phyloP scores from a whole-genome alignment of 2,113 vertebrate species.

The Erythrocercus mccallii region DNA sequence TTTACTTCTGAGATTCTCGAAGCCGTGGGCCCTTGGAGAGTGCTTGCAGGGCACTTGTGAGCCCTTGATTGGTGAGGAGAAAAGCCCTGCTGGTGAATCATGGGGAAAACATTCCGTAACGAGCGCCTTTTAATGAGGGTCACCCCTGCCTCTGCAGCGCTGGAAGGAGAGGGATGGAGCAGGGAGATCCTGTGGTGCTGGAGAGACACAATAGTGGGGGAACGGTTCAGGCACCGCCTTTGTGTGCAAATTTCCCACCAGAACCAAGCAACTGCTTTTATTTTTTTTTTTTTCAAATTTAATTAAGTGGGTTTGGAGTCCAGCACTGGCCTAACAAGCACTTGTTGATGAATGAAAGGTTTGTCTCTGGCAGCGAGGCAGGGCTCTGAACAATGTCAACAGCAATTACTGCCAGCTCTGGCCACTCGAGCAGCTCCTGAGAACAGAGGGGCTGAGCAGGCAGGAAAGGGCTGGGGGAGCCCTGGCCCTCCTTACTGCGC shows the following conservation, averaged over 20 bases:
- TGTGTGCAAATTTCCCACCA: conserved; percentile 99
- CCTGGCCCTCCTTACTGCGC: conserved; percentile 34
- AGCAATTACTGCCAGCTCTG: conserved; percentile 83
- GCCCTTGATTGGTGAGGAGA: conserved; percentile 74
- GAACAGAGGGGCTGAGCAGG: conserved; percentile 58
- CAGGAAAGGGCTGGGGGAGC: neutral
- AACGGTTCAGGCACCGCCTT: conserved; percentile 80
- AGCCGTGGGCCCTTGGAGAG: conserved; percentile 79
- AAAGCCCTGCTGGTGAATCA: conserved; percentile 76
- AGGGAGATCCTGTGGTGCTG: conserved; percentile 18
- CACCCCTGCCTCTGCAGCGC: conserved; percentile 55
- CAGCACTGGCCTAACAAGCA: conserved; percentile 86
- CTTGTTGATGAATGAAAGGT: conserved; percentile 91
- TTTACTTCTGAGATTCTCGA: conserved; percentile 79
- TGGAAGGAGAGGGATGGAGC: neutral
- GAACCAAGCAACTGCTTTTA: conserved; percentile 75
- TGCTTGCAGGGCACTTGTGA: conserved; percentile 76
- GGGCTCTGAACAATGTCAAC: conserved; percentile 87
- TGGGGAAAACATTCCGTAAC: conserved; percentile 82
- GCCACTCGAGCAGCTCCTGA: conserved; percentile 70
- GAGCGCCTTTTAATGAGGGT: conserved; percentile 83
- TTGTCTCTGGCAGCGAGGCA: conserved; percentile 88
- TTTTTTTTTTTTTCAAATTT: conserved; percentile 65
- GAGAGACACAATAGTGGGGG: conserved; percentile 10
- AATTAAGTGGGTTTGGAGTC: conserved; percentile 93